phyloP scores from a whole-genome alignment of 2,113 vertebrate genomes.

The Romanogobio albipinnatus region DNA sequence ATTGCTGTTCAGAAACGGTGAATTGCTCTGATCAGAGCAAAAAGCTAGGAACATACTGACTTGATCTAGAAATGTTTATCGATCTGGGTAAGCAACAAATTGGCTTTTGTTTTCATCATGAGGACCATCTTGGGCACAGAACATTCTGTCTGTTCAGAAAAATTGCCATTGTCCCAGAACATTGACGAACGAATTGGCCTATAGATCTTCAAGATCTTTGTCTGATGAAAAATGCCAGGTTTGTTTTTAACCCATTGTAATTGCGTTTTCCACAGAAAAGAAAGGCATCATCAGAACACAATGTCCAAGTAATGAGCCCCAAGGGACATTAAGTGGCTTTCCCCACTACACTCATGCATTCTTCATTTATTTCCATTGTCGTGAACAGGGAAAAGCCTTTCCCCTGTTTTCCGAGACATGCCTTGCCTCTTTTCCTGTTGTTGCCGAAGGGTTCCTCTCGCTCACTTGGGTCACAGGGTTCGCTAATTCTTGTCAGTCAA shows the following conservation, averaged over 20 bases:
- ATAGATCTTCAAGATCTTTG: neutral
- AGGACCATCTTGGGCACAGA: constrained; percentile 1
- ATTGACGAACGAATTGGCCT: neutral
- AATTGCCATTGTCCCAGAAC: neutral
- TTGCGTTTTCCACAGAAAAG: constrained; percentile 26
- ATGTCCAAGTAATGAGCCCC: constrained; percentile 36
- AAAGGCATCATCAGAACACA: constrained; percentile 36
- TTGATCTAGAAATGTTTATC: constrained; percentile 6
- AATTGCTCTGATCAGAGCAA: neutral
- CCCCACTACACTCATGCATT: constrained; percentile 16
- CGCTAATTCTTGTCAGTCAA: neutral
- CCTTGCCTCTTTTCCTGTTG: constrained; percentile 54
- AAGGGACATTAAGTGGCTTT: constrained; percentile 37
- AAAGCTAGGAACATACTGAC: neutral
- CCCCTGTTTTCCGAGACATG: constrained; percentile 48
- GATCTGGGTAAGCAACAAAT: constrained; percentile 6
- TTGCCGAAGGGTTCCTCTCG: constrained; percentile 40
- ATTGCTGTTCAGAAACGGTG: neutral
- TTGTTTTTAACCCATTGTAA: constrained; percentile 44
- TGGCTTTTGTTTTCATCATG: constrained; percentile 8
- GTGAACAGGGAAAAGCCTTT: constrained; percentile 47
- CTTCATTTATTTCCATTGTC: constrained; percentile 49
- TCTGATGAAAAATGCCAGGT: neutral
- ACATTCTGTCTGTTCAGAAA: neutral
- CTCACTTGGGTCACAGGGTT: constrained; percentile 32